A percentile compares a stretch with the other conserved stretches of the same genome.
phyloP scores from a whole-genome alignment of 2,888 invertebrate species.

The Gymnocheta viridis region DNA sequence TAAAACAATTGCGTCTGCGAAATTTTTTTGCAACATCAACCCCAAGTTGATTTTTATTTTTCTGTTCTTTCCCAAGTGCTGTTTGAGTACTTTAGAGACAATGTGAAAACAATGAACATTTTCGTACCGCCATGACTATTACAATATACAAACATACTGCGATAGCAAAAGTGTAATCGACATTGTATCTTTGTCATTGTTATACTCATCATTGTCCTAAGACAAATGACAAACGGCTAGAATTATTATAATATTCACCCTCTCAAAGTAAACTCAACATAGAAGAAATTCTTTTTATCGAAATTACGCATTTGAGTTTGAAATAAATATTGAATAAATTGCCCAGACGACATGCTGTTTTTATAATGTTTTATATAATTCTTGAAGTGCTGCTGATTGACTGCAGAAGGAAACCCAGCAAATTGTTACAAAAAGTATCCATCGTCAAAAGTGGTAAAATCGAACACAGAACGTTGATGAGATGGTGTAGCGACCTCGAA shows the following conservation, averaged over 20 bases:
- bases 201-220: slow-evolving; percentile 13
- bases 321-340: slow-evolving; percentile 52
- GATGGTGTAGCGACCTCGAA: too few relatives aligned
- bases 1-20: slow-evolving; percentile 35
- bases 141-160: neutral
- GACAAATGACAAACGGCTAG: slow-evolving; percentile 31
- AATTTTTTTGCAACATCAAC: slow-evolving; percentile 29
- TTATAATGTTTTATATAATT: neutral
- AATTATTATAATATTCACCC: slow-evolving; percentile 33
- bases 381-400: neutral
- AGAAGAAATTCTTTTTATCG: slow-evolving; percentile 5
- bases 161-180: slow-evolving; percentile 29
- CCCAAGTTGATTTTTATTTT: neutral
- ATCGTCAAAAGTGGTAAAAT: too few relatives aligned
- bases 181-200: slow-evolving; percentile 31
- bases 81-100: slow-evolving; percentile 16
- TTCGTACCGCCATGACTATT: neutral
- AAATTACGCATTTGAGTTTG: slow-evolving; percentile 34
- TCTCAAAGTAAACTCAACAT: neutral
- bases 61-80: neutral
- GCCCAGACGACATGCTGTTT: slow-evolving; percentile 46
- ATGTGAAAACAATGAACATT: slow-evolving; percentile 17
- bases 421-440: neutral
- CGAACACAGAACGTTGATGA: too few relatives aligned
- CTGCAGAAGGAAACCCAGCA: neutral